These are phyloP conservation scores for Bembecia ichneumoniformis DNA, from an alignment of 2,888 invertebrate genomes.

Conservation along the genomic window DNA sequence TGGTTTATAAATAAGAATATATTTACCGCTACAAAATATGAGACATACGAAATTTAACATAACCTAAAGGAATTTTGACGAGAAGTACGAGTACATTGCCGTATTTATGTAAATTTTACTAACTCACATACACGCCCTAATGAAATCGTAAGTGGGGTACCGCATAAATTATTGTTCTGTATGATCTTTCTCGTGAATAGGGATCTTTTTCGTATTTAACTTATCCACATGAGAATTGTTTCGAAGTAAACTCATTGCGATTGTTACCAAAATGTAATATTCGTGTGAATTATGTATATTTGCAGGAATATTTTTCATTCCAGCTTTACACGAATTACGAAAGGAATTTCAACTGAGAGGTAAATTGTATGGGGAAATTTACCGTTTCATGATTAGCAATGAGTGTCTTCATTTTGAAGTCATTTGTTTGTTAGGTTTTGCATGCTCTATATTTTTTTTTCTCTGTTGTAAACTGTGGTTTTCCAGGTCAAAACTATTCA, in stretches of 20 bases:
- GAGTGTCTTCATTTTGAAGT: too few relatives aligned
- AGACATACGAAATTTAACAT: slow-evolving; percentile 14
- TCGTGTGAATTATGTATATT: slow-evolving; percentile 2
- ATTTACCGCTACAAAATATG: too few relatives aligned
- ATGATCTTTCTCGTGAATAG: slow-evolving; percentile 29
- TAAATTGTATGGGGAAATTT: too few relatives aligned
- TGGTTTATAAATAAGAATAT: too few relatives aligned
- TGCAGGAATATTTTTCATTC: not conserved
- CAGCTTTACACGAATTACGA: too few relatives aligned
- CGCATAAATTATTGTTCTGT: slow-evolving; percentile 48
- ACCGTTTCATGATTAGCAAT: too few relatives aligned
- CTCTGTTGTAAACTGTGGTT: too few relatives aligned
- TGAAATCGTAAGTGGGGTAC: slow-evolving; percentile 46
- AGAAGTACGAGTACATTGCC: slow-evolving; percentile 30
- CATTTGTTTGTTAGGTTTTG: too few relatives aligned
- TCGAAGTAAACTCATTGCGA: slow-evolving; percentile 30
- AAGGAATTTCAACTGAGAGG: too few relatives aligned
- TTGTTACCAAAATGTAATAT: slow-evolving; percentile 24
- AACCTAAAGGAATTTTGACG: slow-evolving; percentile 23
- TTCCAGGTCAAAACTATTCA: too few relatives aligned
- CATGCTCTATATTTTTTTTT: too few relatives aligned
- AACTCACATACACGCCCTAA: slow-evolving; percentile 42
- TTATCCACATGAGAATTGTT: slow-evolving; percentile 26
- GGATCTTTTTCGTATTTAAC: slow-evolving; percentile 26
- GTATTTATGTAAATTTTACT: slow-evolving; percentile 54